Evolutionary conservation across 2,797 vertebrate species (phyloP), one percentile per base, ranked within the genome.

Genomic region (Oreortyx pictus): DNA sequence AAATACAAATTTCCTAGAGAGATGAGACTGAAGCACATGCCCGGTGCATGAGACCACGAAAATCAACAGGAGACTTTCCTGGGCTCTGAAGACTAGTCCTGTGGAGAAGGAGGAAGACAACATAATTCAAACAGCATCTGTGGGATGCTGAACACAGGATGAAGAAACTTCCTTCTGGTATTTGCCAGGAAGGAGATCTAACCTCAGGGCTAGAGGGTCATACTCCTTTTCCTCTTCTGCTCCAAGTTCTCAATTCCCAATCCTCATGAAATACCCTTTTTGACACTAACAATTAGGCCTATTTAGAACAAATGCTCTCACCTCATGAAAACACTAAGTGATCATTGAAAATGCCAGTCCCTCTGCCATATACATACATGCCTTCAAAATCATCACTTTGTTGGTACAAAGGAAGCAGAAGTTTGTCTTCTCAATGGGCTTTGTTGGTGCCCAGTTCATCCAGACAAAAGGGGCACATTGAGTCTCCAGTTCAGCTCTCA

Each of bases 391-490:
- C 57, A 71, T 13, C 24, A 13, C 22, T 84, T 71, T 16, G 16
- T 8, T 24, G 57, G 62, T 52, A 77, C n/a, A 65, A 52, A 72
- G 65, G 27, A 23, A 70, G 5, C 11, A 52, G 16, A 4, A 50
- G 24, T 25, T 0, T 0, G 10, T 46, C 49, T 75, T 80, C 43
- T 64, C 29, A 49, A 17, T 10, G 62, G 23, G 57, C 9, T 52
- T 64, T 43, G 29, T 35, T 17, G 11, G 35, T 33, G 35, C 27
- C 35, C 43, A 39, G 12, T 46, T 41, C 37, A 16, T 59, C 23
- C 46, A 57, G 47, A 8, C 16, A 1, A 0, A 67, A 81, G 19
- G 52, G 46, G 43, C 27, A 41, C 0, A 1, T 50, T 41, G 39
- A 29, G 14, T 14, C 44, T 23, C 35, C 41, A 67, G 13, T 19